Conservation (phyloP, 2,113 vertebrate genomes). For the Phylloscopus trochiloides region DNA sequence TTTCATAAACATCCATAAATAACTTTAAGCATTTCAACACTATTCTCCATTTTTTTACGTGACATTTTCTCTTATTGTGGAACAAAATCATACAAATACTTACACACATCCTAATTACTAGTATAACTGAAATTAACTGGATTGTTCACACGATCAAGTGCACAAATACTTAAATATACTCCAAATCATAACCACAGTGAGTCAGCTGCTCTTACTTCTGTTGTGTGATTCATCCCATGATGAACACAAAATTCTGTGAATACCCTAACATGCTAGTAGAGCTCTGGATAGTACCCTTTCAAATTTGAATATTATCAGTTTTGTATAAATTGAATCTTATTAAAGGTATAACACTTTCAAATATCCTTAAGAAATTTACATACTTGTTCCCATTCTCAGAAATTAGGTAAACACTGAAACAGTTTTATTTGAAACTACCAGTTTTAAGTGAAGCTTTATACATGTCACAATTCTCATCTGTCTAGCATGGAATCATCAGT, state of each 20-base stretch:
- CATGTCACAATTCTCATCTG: background rate
- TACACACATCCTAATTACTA: background rate
- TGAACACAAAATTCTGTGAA: background rate
- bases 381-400: background rate
- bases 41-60: background rate
- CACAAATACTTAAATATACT: background rate
- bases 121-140: background rate
- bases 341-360: background rate
- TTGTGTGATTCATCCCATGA: background rate
- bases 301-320: background rate
- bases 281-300: background rate
- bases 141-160: background rate
- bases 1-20: background rate
- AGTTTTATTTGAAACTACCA: background rate
- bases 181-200: background rate
- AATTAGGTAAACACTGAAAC: background rate
- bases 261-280: background rate
- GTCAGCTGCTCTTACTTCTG: background rate
- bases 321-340: background rate
- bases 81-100: background rate
- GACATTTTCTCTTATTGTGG: background rate
- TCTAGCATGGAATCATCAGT: background rate
- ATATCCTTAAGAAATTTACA: background rate
- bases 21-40: background rate
- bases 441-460: background rate